Evolutionary conservation across 2,888 invertebrate genomes (phyloP).

Genomic region (Myathropa florea): DNA sequence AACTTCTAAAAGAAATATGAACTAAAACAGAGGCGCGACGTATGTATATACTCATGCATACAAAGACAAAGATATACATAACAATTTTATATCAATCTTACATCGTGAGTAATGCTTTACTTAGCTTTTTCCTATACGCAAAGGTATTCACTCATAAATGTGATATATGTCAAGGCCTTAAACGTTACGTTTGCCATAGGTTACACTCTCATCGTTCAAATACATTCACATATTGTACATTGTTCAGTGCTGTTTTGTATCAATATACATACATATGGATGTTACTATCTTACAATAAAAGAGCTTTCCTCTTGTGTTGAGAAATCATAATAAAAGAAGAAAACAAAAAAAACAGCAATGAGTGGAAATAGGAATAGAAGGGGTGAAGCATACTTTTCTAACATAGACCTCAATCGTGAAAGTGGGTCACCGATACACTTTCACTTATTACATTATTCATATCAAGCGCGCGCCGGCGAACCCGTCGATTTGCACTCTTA

Average conservation of each 20-base stretch:
- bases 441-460: slow-evolving; percentile 91
- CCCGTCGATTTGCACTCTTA: slow-evolving; percentile 71
- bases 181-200: slow-evolving; percentile 58
- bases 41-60: not conserved
- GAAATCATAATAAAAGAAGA: slow-evolving; percentile 39
- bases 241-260: slow-evolving; percentile 30
- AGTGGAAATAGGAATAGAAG: slow-evolving; percentile 45
- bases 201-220: slow-evolving; percentile 23
- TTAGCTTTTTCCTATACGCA: slow-evolving; percentile 1
- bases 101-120: slow-evolving; percentile 2
- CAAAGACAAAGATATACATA: not conserved
- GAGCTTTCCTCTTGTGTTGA: slow-evolving; percentile 55
- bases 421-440: slow-evolving; percentile 95
- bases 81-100: slow-evolving; percentile 16
- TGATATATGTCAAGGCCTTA: slow-evolving; percentile 68
- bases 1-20: slow-evolving; percentile 44
- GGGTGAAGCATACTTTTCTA: slow-evolving; percentile 80
- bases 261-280: slow-evolving; percentile 21
- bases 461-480: slow-evolving; percentile 71
- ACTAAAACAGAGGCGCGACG: slow-evolving; percentile 18
- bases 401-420: slow-evolving; percentile 97
- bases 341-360: slow-evolving; percentile 36
- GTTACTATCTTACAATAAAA: slow-evolving; percentile 46
- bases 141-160: slow-evolving; percentile 30
- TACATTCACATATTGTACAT: slow-evolving; percentile 10